phyloP scores from a whole-genome alignment of 2,888 invertebrate genomes.

The Ophion costatus region DNA sequence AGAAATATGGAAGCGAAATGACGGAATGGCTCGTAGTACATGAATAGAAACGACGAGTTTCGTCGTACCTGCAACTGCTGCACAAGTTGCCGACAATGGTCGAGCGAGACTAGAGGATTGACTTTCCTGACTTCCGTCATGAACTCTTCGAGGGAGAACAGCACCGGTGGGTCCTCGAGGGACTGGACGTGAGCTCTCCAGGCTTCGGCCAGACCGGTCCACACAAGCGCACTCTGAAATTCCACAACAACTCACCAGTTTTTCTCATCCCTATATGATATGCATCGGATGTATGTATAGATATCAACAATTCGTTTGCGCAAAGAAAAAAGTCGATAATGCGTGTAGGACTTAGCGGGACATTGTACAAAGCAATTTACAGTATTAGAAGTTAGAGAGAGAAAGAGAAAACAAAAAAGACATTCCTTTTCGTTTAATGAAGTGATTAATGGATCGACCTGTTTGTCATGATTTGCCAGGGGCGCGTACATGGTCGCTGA shows the following conservation, averaged over 20 bases:
- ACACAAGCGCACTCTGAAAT: conserved; percentile 80
- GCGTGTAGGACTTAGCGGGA: conserved; percentile 53
- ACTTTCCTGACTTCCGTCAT: conserved; percentile 79
- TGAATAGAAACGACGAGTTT: background rate
- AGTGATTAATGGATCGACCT: conserved; percentile 83
- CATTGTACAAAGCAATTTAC: conserved; percentile 49
- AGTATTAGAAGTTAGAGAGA: background rate
- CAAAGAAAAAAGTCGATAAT: conserved; percentile 29
- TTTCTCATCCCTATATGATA: background rate
- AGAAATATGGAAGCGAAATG: too few species aligned
- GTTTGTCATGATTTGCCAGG: conserved; percentile 83
- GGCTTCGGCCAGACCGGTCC: conserved; percentile 81
- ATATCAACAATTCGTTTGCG: conserved; percentile 58
- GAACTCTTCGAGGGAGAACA: conserved; percentile 79
- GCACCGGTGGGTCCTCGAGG: conserved; percentile 80
- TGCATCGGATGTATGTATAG: conserved; percentile 18
- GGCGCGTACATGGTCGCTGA: conserved; percentile 82
- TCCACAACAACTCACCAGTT: conserved; percentile 45
- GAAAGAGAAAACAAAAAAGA: conserved; percentile 69
- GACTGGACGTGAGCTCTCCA: conserved; percentile 79
- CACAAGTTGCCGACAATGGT: conserved; percentile 80
- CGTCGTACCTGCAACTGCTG: conserved; percentile 79
- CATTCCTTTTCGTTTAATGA: conserved; percentile 60
- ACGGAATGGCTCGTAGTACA: background rate
- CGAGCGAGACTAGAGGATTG: conserved; percentile 80